Base-by-base conservation (phyloP, 2,888 invertebrate species). In the Phorcus lineatus region DNA sequence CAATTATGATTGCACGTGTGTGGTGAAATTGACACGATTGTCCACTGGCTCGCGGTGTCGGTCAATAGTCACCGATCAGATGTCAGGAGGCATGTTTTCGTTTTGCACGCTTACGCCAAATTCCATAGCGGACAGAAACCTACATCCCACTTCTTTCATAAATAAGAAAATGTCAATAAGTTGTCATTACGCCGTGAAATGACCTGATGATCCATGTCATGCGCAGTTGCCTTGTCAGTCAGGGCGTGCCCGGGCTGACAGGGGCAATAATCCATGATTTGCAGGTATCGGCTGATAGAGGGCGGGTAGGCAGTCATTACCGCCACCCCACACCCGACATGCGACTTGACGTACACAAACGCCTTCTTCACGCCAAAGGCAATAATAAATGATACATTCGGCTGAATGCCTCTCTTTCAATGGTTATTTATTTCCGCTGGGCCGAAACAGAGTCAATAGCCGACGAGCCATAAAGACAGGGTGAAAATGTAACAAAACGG, bases 401-500 rank as follows among this genome's bases (percentile, higher is more conserved):
- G 62, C 57, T 74, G 66, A 78, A 81, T 78, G 70, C 74, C 24
- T 78, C 55, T 67, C 53, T 78, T 62, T 78, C 78, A 78, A 54
- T 74, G 57, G 78, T 62, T 81, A 81, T 81, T 81, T 81, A 78
- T 81, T 81, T 81, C 81, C 70, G 57, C 36, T 31, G 78, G 47
- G 54, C 74, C 75, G 40, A 62, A 62, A 47, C 54, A 47, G 55
- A 53, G 53, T 57, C 66, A 78, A 74, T 55, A 52, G 78, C 54
- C 74, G 31, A 28, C 31, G 24, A 66, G 78, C 78, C 81, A 81
- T 78, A 81, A 81, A 81, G 81, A 55, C 78, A 74, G 74, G 52
- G 66, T 77, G 75, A 78, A 81, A 78, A 74, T 81, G 78, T 75
- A 81, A 78, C 81, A 81, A 81, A 81, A 81, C 75, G 81, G 55